phyloP scores from a whole-genome alignment of 2,113 vertebrate species.

The Rhinogobius similis region DNA sequence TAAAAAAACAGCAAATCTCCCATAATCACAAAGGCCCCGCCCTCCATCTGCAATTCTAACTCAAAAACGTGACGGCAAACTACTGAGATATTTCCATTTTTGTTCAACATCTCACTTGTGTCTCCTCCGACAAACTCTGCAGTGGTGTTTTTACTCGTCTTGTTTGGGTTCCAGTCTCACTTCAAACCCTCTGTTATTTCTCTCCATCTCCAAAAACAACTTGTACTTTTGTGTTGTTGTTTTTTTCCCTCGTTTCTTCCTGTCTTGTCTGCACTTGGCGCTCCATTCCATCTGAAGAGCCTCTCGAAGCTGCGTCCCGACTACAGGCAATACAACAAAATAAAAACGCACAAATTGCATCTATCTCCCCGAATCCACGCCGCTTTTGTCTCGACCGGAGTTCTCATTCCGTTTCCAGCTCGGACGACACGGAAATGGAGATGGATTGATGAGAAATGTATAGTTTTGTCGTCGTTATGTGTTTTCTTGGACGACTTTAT shows the following conservation, averaged over 20 bases:
- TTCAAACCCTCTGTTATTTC: slow-evolving; percentile 1
- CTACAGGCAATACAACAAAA: background rate
- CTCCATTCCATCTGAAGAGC: background rate
- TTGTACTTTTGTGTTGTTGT: background rate
- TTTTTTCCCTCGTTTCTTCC: background rate
- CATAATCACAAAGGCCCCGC: too few relatives aligned
- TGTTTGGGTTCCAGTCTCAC: slow-evolving; percentile 5
- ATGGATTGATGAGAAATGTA: too few relatives aligned
- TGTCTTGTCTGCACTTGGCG: background rate
- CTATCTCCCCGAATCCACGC: background rate
- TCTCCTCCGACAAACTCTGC: background rate
- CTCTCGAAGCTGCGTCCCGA: slow-evolving; percentile 13
- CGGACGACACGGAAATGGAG: too few relatives aligned
- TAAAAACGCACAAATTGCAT: background rate
- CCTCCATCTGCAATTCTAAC: too few relatives aligned
- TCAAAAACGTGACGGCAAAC: too few relatives aligned
- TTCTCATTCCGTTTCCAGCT: too few relatives aligned
- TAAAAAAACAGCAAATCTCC: too few relatives aligned
- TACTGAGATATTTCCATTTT: background rate
- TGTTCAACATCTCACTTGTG: background rate
- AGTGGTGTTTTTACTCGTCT: background rate
- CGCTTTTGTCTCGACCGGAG: too few relatives aligned
- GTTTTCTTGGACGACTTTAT: too few relatives aligned
- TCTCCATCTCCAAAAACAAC: background rate
- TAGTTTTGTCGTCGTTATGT: too few relatives aligned